Evolutionary conservation across 2,888 invertebrate species (phyloP).

Genomic region (Lingula anatina): DNA sequence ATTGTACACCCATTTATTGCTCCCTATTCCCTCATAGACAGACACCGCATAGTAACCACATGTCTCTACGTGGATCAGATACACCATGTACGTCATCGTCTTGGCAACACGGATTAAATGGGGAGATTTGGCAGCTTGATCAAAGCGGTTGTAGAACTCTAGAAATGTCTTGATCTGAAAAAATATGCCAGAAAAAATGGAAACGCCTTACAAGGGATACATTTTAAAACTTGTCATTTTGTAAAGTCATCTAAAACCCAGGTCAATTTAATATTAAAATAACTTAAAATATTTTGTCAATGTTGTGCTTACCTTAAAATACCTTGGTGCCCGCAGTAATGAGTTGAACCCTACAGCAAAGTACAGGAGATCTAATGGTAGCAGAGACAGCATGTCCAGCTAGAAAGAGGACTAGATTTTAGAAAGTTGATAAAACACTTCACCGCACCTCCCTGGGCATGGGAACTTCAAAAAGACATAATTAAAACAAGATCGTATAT

Average conservation of each 20-base stretch:
- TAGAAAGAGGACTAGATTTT: constrained; percentile 53
- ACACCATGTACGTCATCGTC: constrained; percentile 87
- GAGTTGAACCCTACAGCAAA: constrained; percentile 57
- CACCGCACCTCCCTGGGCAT: no score
- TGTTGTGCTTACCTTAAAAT: constrained; percentile 64
- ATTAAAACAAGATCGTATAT: not conserved
- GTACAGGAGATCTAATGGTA: constrained; percentile 79
- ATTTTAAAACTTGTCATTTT: constrained; percentile 3
- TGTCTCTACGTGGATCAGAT: constrained; percentile 87
- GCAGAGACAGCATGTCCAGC: constrained; percentile 74
- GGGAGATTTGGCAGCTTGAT: constrained; percentile 79
- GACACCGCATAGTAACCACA: constrained; percentile 91
- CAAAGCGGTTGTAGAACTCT: constrained; percentile 85
- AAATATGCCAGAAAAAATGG: constrained; percentile 1
- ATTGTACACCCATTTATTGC: constrained; percentile 82
- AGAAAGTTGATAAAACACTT: not conserved
- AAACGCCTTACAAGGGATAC: constrained; percentile 1
- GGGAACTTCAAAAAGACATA: not conserved
- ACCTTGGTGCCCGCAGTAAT: constrained; percentile 65
- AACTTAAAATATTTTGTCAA: no score
- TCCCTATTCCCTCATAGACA: constrained; percentile 74
- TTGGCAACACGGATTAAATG: constrained; percentile 74
- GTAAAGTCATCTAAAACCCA: no score
- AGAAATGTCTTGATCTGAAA: constrained; percentile 76
- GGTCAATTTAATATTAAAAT: no score